phyloP scores from a whole-genome alignment of 92 coral and sea anemone species.

The Zoanthus sociatus region DNA sequence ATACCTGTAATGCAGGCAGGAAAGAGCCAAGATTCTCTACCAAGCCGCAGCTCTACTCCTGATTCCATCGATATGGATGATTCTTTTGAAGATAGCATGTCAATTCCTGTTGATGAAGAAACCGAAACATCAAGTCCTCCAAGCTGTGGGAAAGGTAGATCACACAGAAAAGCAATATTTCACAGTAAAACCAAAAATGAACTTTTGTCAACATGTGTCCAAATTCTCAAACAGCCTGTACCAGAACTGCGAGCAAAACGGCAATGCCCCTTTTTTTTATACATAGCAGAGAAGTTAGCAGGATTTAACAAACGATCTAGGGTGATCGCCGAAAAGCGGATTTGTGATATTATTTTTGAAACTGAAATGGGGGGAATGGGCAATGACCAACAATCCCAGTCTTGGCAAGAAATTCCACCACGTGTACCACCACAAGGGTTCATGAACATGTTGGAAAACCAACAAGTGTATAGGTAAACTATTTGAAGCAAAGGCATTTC shows the following conservation, averaged over 20 bases:
- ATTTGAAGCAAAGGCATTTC: too few species aligned
- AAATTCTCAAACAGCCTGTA: conserved; percentile 63
- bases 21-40: conserved; percentile 56
- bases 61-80: conserved; percentile 25
- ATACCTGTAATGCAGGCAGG: conserved; percentile 61
- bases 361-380: conserved; percentile 39
- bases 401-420: too few species aligned
- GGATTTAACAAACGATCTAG: conserved; percentile 51
- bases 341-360: conserved; percentile 60
- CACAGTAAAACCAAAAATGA: conserved; percentile 49
- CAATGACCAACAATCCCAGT: conserved; percentile 12
- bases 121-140: conserved; percentile 52
- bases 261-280: conserved; percentile 37
- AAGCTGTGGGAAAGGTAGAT: conserved; percentile 41
- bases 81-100: conserved; percentile 43
- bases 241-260: conserved; percentile 44
- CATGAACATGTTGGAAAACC: too few species aligned
- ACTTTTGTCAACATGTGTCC: conserved; percentile 62
- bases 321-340: conserved; percentile 59
- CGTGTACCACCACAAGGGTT: too few species aligned
- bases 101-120: conserved; percentile 44
- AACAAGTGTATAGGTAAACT: too few species aligned
- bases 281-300: too few species aligned
- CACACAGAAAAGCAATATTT: conserved; percentile 40
- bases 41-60: conserved; percentile 53